A percentile compares a stretch with the other conserved stretches of the same genome.
Evolutionary conservation across 1,140 invertebrate genomes (phyloP).

Genomic region (Nephila pilipes): DNA sequence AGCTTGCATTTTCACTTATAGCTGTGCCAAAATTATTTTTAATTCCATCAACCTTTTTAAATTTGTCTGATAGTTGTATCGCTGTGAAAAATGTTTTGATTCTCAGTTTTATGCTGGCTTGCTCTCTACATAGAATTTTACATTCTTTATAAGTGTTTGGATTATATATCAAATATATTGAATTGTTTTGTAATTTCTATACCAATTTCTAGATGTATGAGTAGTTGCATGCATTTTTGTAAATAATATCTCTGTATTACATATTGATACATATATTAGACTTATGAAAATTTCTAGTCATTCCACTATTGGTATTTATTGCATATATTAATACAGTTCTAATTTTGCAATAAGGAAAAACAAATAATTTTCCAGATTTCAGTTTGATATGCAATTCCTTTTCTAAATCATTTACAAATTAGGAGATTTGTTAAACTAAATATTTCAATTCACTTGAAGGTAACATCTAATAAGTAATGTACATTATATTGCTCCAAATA

Average conservation of each 20-base stretch:
- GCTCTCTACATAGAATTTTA: background rate
- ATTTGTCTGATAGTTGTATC: background rate
- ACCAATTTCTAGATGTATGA: background rate
- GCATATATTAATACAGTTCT: background rate
- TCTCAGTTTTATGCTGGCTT: background rate
- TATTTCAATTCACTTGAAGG: too few relatives aligned
- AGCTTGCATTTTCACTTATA: conserved; percentile 12
- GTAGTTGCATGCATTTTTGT: conserved; percentile 35
- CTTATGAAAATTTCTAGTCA: conserved; percentile 2
- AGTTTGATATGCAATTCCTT: too few relatives aligned
- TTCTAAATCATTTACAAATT: too few relatives aligned
- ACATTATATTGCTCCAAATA: too few relatives aligned
- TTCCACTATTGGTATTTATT: background rate
- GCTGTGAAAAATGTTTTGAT: background rate
- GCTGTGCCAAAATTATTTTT: conserved; percentile 50
- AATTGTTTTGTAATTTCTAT: conserved; percentile 14
- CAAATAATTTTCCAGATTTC: too few relatives aligned
- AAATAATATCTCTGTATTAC: background rate
- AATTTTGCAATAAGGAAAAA: too few relatives aligned
- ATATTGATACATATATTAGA: background rate
- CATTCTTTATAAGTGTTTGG: conserved; percentile 13
- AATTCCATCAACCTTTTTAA: background rate
- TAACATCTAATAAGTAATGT: too few relatives aligned
- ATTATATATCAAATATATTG: background rate
- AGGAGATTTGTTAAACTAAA: too few relatives aligned